Evolutionary conservation across 2,888 invertebrate species (phyloP), one percentile per base, ranked within the genome.

Genomic region (Isoperla grammatica): DNA sequence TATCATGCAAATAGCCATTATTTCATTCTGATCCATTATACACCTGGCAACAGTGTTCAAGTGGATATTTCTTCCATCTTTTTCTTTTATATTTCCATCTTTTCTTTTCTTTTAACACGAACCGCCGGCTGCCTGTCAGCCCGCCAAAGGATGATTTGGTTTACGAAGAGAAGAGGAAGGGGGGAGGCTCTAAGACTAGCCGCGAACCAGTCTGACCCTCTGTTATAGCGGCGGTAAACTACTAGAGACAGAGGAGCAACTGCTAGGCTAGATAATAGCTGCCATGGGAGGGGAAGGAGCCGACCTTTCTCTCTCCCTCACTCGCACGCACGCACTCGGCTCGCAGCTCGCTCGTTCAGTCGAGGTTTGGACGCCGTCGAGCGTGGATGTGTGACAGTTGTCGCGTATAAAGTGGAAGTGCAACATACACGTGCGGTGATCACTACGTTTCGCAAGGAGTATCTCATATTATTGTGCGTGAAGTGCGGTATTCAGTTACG

Each of bases 31-130:
- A 15, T 15, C 12, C 12, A 11, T 11, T n/a, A n/a, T 50, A 57
- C 57, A 61, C 57, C 61, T 59, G 61, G 61, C 61, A 62, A 62
- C 61, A 62, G 49, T 62, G 61, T 61, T 50, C 59, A 55, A 42
- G 58, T 58, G 61, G 57, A 46, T 55, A 53, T 60, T 55, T 58
- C 49, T 57, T 45, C 48, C 43, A 42, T 39, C 29, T 50, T 20
- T 57, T 57, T 61, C 46, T 43, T 50, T 17, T 49, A 48, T 57
- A 37, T 43, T 57, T 61, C 57, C 49, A 56, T 45, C 39, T 50
- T 43, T 59, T 59, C 48, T 39, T 43, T 55, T 50, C 60, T 54
- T 60, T 60, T 60, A 60, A 56, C 48, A 57, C 42, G 60, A 57
- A 60, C 59, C 61, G 61, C 61, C 59, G 61, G 54, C 56, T 56